Base-by-base conservation (phyloP, 2,888 invertebrate species). In the Epirrhoe alternata region DNA sequence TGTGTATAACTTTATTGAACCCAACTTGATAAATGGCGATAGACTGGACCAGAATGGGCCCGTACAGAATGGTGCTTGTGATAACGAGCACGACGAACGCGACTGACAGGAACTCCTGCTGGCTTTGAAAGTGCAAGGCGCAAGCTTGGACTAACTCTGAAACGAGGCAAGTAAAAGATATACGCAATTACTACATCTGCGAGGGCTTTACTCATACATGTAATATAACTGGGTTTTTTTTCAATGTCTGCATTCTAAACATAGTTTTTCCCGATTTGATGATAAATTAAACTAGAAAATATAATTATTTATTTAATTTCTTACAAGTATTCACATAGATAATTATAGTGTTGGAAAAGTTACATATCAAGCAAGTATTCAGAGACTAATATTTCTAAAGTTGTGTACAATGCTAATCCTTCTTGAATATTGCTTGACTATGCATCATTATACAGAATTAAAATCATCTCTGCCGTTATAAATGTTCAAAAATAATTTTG, bases 301-400 rank as follows among this genome's bases (percentile, higher is more conserved):
- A 74, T 75, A 75, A 79, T 77, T 79, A 83, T 69, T 50, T 59
- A 51, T 61, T 55, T 82, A 79, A 77, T 84, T 71, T 76, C 78
- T 84, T 80, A 78, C 74, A 78, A 51, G 75, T 82, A 82, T 75
- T 76, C 70, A 64, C 78, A 75, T 81, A 80, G 77, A 59, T 77
- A 75, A 5, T n/a, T 24, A 47, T 74, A 77, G 70, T 75, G 74
- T 69, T 76, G 74, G 69, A 71, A 63, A 72, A 71, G 74, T 47
- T 14, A 69, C 63, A 70, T 72, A 69, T 71, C 73, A 74, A 78
- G 78, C 78, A 77, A 75, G 72, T 60, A 69, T 73, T 75, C 76
- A 68, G 65, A 72, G 73, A 76, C 51, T 50, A 64, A 66, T 42
- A 12, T 54, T 59, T 51, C 52, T 49, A 31, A n/a, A 33, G 49